phyloP scores from a whole-genome alignment of 2,113 vertebrate genomes.

The Camelus dromedarius region DNA sequence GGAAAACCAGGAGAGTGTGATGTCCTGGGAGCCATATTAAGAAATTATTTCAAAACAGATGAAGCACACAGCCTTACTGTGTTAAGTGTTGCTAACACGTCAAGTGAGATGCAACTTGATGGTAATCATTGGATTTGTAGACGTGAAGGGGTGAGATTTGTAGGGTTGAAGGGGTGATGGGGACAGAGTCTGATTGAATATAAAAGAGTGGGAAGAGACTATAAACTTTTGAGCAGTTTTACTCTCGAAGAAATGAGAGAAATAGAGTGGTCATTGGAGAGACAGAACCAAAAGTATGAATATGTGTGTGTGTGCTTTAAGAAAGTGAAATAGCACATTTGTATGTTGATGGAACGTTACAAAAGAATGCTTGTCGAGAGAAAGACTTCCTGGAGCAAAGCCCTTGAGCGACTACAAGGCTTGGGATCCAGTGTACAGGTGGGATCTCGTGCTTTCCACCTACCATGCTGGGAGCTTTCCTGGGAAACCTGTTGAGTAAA shows the following conservation, averaged over 20 bases:
- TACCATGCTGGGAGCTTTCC: no score
- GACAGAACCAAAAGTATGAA: background rate
- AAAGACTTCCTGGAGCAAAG: background rate
- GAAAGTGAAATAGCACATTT: background rate
- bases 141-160: background rate
- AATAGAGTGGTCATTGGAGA: background rate
- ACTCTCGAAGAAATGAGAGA: background rate
- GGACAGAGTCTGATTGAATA: background rate
- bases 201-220: background rate
- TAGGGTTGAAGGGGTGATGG: background rate
- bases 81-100: background rate
- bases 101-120: background rate
- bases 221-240: background rate
- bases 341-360: background rate
- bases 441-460: rapidly evolving
- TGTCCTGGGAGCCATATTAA: background rate
- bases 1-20: background rate
- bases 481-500: background rate
- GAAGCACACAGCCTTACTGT: background rate
- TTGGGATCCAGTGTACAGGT: background rate
- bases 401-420: background rate
- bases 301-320: background rate
- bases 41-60: background rate
- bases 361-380: background rate
- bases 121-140: background rate